Evolutionary conservation across 2,113 vertebrate genomes (phyloP), one percentile per base, ranked within the genome.

Genomic region (Tylochromis polylepis): DNA sequence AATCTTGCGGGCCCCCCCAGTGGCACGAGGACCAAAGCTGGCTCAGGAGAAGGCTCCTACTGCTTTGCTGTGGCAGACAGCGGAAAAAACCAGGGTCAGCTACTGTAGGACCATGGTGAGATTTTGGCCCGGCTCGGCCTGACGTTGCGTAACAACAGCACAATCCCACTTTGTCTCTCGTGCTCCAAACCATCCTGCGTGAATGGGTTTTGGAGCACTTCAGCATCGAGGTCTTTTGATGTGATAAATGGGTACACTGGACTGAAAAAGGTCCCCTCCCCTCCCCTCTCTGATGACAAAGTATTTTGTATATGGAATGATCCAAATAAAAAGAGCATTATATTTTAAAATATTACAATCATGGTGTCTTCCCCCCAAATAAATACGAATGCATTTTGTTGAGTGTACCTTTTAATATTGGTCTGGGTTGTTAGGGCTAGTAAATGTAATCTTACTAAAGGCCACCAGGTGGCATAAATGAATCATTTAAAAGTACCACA

Each of bases 121-220:
- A 85, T 85, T 56, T 84, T 92, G 90, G 91, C 93, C 80, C n/a
- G 3, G 43, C 55, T 58, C 4, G 1, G 36, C 57, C 22, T 11
- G 11, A 70, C 29, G 84, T 94, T 95, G 87, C 29, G 20, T n/a
- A 95, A 95, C 83, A 10, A 20, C 84, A 82, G 86, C 87, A 94
- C 89, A 93, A 90, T 56, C 43, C 15, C 49, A 86, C 91, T 92
- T 85, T 94, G 93, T 94, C 51, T 82, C 38, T 38, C 82, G 57
- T 27, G 57, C 67, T 4, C 20, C 20, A 15, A 38, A 65, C 77
- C 22, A 82, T 67, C 85, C 79, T 80, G 80, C 5, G 0, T 59
- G 81, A 77, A 70, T 8, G n/a, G n/a, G n/a, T 43, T 53, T 46
- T 27, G 65, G 22, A 72, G 65, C 29, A 34, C 60, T 83, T 31